Percentiles rank a stretch among this genome's conserved stretches.
Conservation (phyloP, 2,113 vertebrate genomes). For the Colistium nudipinnis region DNA sequence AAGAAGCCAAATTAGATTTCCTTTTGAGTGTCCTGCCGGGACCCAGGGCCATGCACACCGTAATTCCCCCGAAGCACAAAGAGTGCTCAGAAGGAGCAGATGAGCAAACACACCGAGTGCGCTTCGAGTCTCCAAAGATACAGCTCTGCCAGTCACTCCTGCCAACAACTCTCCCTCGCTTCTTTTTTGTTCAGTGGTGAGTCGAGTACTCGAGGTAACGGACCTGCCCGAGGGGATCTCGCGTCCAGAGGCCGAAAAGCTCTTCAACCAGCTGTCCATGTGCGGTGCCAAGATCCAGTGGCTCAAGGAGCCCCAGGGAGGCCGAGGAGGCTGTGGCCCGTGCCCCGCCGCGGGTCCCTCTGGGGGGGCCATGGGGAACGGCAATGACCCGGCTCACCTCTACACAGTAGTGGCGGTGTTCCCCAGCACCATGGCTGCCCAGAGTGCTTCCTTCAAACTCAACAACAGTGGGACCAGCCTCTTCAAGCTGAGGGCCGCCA, state of each 20-base stretch:
- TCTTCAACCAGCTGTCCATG: conserved; percentile 96
- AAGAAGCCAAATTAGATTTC: not conserved
- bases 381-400: conserved; percentile 92
- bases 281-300: conserved; percentile 99
- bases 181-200: conserved; percentile 84
- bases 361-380: conserved; percentile 77
- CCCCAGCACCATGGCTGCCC: conserved; percentile 94
- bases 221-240: conserved; percentile 98
- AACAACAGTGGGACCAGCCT: conserved; percentile 94
- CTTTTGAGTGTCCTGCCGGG: not conserved
- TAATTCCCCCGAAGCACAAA: not conserved
- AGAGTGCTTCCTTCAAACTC: conserved; percentile 97
- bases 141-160: no score
- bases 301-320: conserved; percentile 92
- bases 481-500: conserved; percentile 97
- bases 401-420: conserved; percentile 99
- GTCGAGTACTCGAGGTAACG: conserved; percentile 94
- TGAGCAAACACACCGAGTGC: not conserved
- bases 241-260: conserved; percentile 93
- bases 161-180: not conserved
- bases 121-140: not conserved
- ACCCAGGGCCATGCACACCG: not conserved
- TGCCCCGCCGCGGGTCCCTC: conserved; percentile 42
- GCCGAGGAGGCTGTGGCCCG: conserved; percentile 62
- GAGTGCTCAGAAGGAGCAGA: not conserved